Evolutionary conservation across 2,888 invertebrate genomes (phyloP).

Genomic region (Thumatha senex): DNA sequence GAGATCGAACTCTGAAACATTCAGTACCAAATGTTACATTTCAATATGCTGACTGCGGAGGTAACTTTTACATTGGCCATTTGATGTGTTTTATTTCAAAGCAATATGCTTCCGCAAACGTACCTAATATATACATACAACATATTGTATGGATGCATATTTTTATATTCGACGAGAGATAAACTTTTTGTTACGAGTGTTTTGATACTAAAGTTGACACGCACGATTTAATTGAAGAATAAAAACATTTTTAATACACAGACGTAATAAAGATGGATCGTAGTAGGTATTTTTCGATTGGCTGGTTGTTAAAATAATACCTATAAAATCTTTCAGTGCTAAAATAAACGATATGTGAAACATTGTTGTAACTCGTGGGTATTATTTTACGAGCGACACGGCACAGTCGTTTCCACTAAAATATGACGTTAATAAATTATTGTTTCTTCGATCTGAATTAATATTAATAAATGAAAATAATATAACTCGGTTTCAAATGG

Average conservation of each 20-base stretch:
- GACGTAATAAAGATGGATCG: neutral
- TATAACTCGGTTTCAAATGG: too few species aligned
- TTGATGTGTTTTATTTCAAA: conserved; percentile 56
- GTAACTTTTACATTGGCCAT: conserved; percentile 57
- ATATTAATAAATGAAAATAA: too few species aligned
- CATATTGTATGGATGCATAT: conserved; percentile 13
- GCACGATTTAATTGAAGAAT: conserved; percentile 8
- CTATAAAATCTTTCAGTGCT: neutral
- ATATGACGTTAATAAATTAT: too few species aligned
- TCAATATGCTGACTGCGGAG: conserved; percentile 73
- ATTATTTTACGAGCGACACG: too few species aligned
- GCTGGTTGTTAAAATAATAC: neutral
- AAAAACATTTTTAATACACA: neutral
- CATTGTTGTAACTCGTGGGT: too few species aligned
- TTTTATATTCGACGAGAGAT: conserved; percentile 26
- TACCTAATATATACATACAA: too few species aligned
- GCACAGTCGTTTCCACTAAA: too few species aligned
- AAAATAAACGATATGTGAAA: neutral
- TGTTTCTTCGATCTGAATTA: too few species aligned
- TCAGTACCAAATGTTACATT: conserved; percentile 69
- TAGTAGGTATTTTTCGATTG: neutral
- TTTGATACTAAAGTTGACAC: conserved; percentile 1
- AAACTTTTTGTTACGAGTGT: conserved; percentile 19
- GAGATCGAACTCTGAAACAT: conserved; percentile 56
- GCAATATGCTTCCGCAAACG: conserved; percentile 56